Percentiles rank a stretch among this genome's conserved stretches.
Conservation (phyloP, 1,140 invertebrate species). For the Cecropterus lyciades region DNA sequence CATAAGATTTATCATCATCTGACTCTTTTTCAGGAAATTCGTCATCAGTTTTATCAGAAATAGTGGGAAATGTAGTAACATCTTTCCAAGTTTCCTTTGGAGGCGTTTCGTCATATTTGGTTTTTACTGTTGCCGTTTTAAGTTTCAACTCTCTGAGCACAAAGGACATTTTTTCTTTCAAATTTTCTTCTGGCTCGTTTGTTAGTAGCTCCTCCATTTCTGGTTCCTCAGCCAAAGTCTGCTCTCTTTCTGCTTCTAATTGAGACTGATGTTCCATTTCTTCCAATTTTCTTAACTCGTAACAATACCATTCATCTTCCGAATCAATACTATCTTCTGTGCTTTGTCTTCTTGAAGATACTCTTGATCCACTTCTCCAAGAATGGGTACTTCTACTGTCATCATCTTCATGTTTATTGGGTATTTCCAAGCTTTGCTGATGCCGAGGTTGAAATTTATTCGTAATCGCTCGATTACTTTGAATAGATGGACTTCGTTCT, state of each 20-base stretch:
- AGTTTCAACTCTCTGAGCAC: slow-evolving; percentile 90
- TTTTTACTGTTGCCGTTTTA: slow-evolving; percentile 85
- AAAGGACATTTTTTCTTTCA: slow-evolving; percentile 91
- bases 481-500: slow-evolving; percentile 87
- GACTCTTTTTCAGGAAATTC: slow-evolving; percentile 60
- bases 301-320: slow-evolving; percentile 97
- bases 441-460: slow-evolving; percentile 87
- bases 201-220: slow-evolving; percentile 76
- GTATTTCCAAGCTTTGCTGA: slow-evolving; percentile 93
- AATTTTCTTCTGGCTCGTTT: slow-evolving; percentile 87
- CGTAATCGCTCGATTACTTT: slow-evolving; percentile 84
- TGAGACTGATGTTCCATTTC: slow-evolving; percentile 92
- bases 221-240: slow-evolving; percentile 85
- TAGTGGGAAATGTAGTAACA: slow-evolving; percentile 74
- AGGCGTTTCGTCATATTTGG: slow-evolving; percentile 75
- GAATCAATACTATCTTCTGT: slow-evolving; percentile 97
- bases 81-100: slow-evolving; percentile 77
- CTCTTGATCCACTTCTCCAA: slow-evolving; percentile 92
- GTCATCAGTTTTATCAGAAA: slow-evolving; percentile 62
- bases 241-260: slow-evolving; percentile 86
- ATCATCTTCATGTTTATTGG: slow-evolving; percentile 91
- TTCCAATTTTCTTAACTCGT: slow-evolving; percentile 93
- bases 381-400: slow-evolving; percentile 94
- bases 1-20: slow-evolving; percentile 77
- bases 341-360: slow-evolving; percentile 94